Conservation (phyloP, 1,140 invertebrate species). For the Chlorops oryzae region DNA sequence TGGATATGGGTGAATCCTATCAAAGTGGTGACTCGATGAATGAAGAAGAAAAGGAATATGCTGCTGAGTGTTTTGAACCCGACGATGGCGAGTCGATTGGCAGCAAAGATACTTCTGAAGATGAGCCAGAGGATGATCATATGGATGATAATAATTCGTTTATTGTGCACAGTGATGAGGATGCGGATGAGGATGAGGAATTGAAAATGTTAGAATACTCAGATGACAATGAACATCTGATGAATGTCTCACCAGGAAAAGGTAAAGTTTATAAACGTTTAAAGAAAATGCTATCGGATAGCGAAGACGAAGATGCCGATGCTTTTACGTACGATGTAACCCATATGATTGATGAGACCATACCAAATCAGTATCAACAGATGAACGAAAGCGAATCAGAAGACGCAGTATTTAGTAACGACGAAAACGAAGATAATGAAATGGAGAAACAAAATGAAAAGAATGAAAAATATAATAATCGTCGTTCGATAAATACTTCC, state of each 20-base stretch:
- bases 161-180: conserved; percentile 26
- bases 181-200: background rate
- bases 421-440: background rate
- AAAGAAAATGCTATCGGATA: no score
- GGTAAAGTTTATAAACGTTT: background rate
- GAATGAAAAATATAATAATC: background rate
- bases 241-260: background rate
- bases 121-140: conserved; percentile 10
- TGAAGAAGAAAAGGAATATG: conserved; percentile 22
- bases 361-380: background rate
- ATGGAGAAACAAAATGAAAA: no score
- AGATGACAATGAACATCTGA: conserved; percentile 9
- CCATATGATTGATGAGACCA: conserved; percentile 3
- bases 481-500: background rate
- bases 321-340: conserved; percentile 1
- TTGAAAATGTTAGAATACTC: conserved; percentile 2
- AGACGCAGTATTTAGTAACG: background rate
- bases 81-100: conserved; percentile 36
- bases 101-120: conserved; percentile 32
- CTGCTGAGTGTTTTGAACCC: conserved; percentile 29
- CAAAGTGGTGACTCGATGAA: conserved; percentile 39
- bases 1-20: conserved; percentile 24
- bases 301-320: background rate
- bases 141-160: conserved; percentile 27
- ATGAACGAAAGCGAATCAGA: background rate